Evolutionary conservation across 2,888 invertebrate genomes (phyloP).

Genomic region (Stenodera caucasica): DNA sequence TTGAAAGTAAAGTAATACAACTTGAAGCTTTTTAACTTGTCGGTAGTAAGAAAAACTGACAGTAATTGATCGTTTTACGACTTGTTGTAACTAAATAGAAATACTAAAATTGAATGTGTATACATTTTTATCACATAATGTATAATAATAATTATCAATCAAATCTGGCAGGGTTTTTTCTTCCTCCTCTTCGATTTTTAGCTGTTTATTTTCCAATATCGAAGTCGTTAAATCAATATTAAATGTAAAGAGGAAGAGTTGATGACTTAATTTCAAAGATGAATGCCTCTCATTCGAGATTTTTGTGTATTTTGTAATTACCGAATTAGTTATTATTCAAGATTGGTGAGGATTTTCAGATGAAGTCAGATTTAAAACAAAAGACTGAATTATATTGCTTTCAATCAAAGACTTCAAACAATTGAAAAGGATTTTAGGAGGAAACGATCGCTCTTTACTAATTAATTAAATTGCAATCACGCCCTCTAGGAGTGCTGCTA

Average conservation of each 20-base stretch:
- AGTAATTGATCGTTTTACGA: conserved; percentile 48
- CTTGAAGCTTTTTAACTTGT: conserved; percentile 45
- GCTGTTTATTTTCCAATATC: not conserved
- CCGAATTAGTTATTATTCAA: not conserved
- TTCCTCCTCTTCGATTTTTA: no score
- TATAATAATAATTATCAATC: conserved; percentile 45
- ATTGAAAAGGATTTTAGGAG: not conserved
- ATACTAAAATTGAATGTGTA: conserved; percentile 40
- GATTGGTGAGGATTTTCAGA: not conserved
- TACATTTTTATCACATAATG: conserved; percentile 36
- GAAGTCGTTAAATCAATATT: not conserved
- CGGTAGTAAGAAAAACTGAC: conserved; percentile 41
- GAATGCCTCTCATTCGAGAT: not conserved
- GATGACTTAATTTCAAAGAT: not conserved
- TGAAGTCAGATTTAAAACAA: not conserved
- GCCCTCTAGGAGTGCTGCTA: conserved; percentile 29
- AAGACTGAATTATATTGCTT: not conserved
- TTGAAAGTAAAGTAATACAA: conserved; percentile 46
- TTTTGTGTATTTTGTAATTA: not conserved
- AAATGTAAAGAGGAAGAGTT: not conserved
- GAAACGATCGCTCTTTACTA: not conserved
- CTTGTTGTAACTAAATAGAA: conserved; percentile 42
- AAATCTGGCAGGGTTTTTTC: conserved; percentile 32
- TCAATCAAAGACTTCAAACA: conserved; percentile 1
- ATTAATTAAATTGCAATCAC: conserved; percentile 30